Percentiles rank a stretch among this genome's conserved stretches.
These are phyloP conservation scores for Sebastes matsubarae DNA, from an alignment of 2,797 vertebrate genomes.

Conservation along the genomic window DNA sequence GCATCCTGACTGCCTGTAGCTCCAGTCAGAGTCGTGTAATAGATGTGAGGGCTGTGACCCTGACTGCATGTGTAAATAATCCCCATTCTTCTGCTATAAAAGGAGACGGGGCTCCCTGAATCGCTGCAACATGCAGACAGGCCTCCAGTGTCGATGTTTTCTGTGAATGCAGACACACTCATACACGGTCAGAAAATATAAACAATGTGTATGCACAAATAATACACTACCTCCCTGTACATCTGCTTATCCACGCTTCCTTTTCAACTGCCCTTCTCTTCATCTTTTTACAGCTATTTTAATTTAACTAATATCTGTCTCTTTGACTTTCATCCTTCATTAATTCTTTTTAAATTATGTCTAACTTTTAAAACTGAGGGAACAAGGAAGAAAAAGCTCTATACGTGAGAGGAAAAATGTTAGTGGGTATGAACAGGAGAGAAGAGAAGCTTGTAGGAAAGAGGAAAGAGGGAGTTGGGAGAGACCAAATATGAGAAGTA, in stretches of 20 bases:
- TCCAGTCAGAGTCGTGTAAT: constrained; percentile 62
- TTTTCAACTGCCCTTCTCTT: background rate
- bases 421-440: background rate
- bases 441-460: constrained; percentile 2
- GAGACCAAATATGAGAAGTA: constrained; percentile 53
- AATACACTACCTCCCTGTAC: background rate
- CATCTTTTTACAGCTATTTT: background rate
- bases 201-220: constrained; percentile 11
- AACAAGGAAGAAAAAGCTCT: background rate
- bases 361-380: background rate
- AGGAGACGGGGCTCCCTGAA: constrained; percentile 87
- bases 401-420: background rate
- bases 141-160: constrained; percentile 54
- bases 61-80: constrained; percentile 85
- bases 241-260: background rate
- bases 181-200: constrained; percentile 12
- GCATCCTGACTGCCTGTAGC: constrained; percentile 55
- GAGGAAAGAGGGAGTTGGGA: constrained; percentile 7
- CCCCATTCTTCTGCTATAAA: constrained; percentile 94
- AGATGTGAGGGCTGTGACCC: constrained; percentile 74
- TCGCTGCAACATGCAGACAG: constrained; percentile 71
- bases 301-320: background rate
- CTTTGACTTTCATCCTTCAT: background rate
- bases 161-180: constrained; percentile 27
- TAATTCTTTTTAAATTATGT: background rate